Evolutionary conservation across 1,140 invertebrate genomes (phyloP), one percentile per base, ranked within the genome.

Genomic region (Condylostylus longicornis): DNA sequence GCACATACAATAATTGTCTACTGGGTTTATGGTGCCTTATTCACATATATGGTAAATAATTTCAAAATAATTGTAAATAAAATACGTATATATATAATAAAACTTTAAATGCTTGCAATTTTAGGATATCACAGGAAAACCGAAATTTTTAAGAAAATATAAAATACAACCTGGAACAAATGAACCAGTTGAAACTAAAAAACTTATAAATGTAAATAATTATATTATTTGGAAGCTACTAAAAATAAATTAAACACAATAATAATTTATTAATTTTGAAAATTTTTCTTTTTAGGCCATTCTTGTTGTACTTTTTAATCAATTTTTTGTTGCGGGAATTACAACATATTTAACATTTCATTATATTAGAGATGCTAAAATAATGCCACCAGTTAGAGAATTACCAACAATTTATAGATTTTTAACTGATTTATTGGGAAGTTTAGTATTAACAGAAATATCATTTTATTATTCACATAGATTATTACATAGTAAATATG

Each of bases 381-480:
- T n/a, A n/a, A n/a, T n/a, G n/a, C n/a, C n/a, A n/a, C n/a, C n/a
- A n/a, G n/a, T n/a, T n/a, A n/a, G 71, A 15, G 72, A 74, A 44
- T 59, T 89, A 31, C 84, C 84, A 2, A 78, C 79, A 2, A 82
- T 87, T 48, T 76, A 79, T 40, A 76, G 77, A 69, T 71, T 82
- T 10, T 50, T 84, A 1, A 66, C 75, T 10, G 79, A 88, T 53
- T 60, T 88, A 19, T 71, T 69, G 1, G 58, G 80, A 28, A 80
- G 78, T 51, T 72, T 80, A 40, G 52, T 88, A 15, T 67, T 79
- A 22, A 81, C 88, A 56, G 85, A 89, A 63, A 66, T 84, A 42
- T 70, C 71, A 47, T 89, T 90, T 61, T 89, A 89, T 57, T 89
- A 89, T 58, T 77, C 77, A 3, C 85, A 89, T 60, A 84, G 83